phyloP scores from a whole-genome alignment of 1,140 invertebrate species.

The Sinella curviseta region DNA sequence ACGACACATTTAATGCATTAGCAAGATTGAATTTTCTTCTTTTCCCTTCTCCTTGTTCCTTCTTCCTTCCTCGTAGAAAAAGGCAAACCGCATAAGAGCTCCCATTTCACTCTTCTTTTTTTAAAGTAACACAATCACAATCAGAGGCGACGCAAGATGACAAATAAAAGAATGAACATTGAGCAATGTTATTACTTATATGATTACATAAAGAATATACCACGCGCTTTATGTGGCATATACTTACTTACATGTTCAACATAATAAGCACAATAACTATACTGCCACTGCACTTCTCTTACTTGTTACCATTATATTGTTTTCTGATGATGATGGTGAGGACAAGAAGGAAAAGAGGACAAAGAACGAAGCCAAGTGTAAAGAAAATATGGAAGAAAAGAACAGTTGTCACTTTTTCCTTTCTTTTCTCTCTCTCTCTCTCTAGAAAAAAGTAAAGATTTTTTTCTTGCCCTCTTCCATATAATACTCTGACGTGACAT shows the following conservation, averaged over 20 bases:
- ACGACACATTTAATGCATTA: constrained; percentile 32
- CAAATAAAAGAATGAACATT: not conserved
- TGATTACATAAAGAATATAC: too few relatives aligned
- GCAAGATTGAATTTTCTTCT: constrained; percentile 31
- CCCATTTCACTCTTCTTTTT: not conserved
- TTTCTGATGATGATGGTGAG: not conserved
- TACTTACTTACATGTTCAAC: too few relatives aligned
- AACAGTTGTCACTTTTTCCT: not conserved
- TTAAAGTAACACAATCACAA: not conserved
- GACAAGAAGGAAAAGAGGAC: not conserved
- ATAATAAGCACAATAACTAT: too few relatives aligned
- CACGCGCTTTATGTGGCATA: too few relatives aligned
- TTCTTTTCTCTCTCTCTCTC: not conserved
- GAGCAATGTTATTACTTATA: not conserved
- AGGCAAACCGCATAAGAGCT: constrained; percentile 23
- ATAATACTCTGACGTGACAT: constrained; percentile 4
- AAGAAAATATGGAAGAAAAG: not conserved
- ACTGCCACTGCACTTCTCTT: too few relatives aligned
- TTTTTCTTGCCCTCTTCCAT: not conserved
- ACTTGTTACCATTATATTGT: too few relatives aligned
- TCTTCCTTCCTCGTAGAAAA: not conserved
- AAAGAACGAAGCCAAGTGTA: not conserved
- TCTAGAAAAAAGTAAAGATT: constrained; percentile 12
- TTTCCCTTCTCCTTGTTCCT: not conserved
- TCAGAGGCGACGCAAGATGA: not conserved